phyloP scores from a whole-genome alignment of 2,113 vertebrate genomes.

The Camelus bactrianus region DNA sequence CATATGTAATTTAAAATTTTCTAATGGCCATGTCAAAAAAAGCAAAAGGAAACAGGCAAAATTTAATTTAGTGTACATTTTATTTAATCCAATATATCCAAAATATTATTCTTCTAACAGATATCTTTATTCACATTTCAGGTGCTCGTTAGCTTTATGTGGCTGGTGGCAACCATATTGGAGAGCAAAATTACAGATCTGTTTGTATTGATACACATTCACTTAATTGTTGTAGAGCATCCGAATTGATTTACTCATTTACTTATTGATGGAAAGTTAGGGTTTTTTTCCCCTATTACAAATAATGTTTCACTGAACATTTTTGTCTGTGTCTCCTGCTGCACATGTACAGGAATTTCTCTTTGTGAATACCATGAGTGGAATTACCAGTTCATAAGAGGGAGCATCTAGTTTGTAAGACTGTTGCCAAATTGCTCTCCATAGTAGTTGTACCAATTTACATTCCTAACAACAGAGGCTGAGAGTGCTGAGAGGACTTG shows the following conservation, averaged over 20 bases:
- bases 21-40: not conserved
- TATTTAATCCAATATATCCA: not conserved
- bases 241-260: not conserved
- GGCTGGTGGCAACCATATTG: not conserved
- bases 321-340: not conserved
- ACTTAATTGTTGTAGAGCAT: not conserved
- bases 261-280: not conserved
- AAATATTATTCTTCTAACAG: conserved; percentile 16
- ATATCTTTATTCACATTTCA: not conserved
- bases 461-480: not conserved
- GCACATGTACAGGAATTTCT: not conserved
- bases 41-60: not conserved
- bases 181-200: not conserved
- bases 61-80: conserved; percentile 24
- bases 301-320: not conserved
- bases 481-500: not conserved
- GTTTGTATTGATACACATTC: not conserved
- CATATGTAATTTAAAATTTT: not conserved
- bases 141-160: not conserved
- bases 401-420: not conserved
- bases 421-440: not conserved
- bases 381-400: not conserved
- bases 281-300: not conserved
- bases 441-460: not conserved
- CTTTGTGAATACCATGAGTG: not conserved